Evolutionary conservation across 2,113 vertebrate genomes (phyloP), one percentile per base, ranked within the genome.

Genomic region (Hemibagrus wyckioides): DNA sequence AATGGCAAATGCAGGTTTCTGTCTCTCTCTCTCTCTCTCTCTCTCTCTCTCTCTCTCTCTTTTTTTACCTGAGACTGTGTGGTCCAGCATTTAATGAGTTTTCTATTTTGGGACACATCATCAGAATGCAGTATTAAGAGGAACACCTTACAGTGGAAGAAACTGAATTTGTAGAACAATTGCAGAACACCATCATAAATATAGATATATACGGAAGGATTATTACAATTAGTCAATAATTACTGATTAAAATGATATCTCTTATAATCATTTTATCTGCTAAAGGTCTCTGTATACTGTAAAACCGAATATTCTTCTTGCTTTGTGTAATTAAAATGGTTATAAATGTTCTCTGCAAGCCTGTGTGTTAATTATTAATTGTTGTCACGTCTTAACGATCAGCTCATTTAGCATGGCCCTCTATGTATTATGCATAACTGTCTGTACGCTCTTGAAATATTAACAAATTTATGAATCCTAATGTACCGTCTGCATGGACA

Each of bases 401-500:
- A 36, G 17, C 9, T 80, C 30, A 39, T 80, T 80, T 57, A 36
- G 21, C 25, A 80, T 36, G 52, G 48, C 25, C 15, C 17, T 79
- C 50, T 21, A 57, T 80, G 52, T 36, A 80, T 80, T 80, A 80
- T 80, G 52, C 52, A 80, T 56, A 39, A 57, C 52, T 57, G 30
- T 39, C 52, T 57, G 77, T 13, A 23, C 48, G 9, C n/a, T 30
- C 76, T 80, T 54, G 6, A 80, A 80, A 54, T 80, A 80, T 80
- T 54, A 21, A 39, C 30, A 39, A 80, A 56, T 56, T 5, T 19
- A 23, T 36, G 50, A 56, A 36, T 36, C n/a, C 30, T 56, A n/a
- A 54, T 56, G 77, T 33, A 56, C 28, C 30, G 10, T 54, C n/a
- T 33, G 11, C 6, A 50, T 15, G n/a, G 28, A 52, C 1, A 77